Evolutionary conservation across 2,797 vertebrate genomes (phyloP), one percentile per base, ranked within the genome.

Genomic region (Aeoliscus strigatus): DNA sequence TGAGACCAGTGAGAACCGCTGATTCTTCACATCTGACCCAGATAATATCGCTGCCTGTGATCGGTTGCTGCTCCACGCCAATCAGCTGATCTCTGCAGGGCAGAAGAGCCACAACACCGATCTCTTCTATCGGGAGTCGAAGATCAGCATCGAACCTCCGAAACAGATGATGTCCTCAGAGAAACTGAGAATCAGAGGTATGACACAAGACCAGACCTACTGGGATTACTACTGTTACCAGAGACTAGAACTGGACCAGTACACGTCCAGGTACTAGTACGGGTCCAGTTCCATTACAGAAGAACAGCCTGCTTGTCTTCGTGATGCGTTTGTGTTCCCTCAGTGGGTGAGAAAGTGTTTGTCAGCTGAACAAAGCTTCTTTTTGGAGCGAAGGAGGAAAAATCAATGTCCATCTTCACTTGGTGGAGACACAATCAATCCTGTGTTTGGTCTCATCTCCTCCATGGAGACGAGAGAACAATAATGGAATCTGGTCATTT

Each of bases 401-500:
- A 77, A 81, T 82, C 81, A 81, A 81, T 86, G 70, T 5, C 34
- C 51, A 66, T 70, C 57, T 66, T 33, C 34, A 63, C 61, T 70
- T 70, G 39, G 58, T 63, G 43, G 34, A 67, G 52, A 47, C 67
- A 60, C 49, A 75, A 69, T 80, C 72, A 64, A 77, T 75, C n/a
- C n/a, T 63, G 13, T 17, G 18, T 43, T 63, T 51, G 47, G 50
- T 60, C 51, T 60, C 53, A 57, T 66, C 62, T 68, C 51, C 49
- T 75, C 62, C 56, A 43, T 64, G 61, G 63, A 77, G 69, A 81
- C 66, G 70, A 79, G 73, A 48, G 47, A 55, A 77, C 77, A 79
- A 77, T 75, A 71, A 60, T 51, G 48, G 60, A 71, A 75, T 74
- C 60, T 73, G 68, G 66, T 71, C 66, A 68, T 68, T 74, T 65